These are phyloP conservation scores for Zelostemma sp. DNA, from an alignment of 1,140 invertebrate species.

Conservation along the genomic window DNA sequence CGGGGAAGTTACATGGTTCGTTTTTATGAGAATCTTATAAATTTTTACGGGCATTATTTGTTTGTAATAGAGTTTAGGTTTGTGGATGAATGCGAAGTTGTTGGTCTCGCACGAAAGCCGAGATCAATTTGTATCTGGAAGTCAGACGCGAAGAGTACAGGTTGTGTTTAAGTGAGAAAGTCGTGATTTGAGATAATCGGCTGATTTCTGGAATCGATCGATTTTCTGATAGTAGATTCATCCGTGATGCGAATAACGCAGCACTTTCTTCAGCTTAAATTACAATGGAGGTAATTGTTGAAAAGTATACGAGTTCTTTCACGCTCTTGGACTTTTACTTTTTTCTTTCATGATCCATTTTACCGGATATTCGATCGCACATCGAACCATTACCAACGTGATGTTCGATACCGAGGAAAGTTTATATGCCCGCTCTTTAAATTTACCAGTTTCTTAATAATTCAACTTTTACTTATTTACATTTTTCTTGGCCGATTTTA, in stretches of 20 bases:
- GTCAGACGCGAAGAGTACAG: not conserved
- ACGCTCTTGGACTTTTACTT: slow-evolving; percentile 20
- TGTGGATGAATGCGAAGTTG: too few species aligned
- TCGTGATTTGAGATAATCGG: not conserved
- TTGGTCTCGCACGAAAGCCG: too few species aligned
- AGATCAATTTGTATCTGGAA: too few species aligned
- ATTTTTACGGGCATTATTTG: too few species aligned
- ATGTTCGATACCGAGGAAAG: slow-evolving; percentile 10
- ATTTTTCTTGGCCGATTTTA: slow-evolving; percentile 35
- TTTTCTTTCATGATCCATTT: not conserved
- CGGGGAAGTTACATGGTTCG: slow-evolving; percentile 67
- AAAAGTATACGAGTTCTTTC: slow-evolving; percentile 12
- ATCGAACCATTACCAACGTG: slow-evolving; percentile 16
- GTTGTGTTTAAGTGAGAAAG: slow-evolving; percentile 1
- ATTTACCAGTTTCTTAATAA: too few species aligned
- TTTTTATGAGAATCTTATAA: slow-evolving; percentile 19
- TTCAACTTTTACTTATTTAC: slow-evolving; percentile 8
- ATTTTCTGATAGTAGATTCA: slow-evolving; percentile 17
- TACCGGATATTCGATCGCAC: not conserved
- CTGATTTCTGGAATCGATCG: slow-evolving; percentile 5
- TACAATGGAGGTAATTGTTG: slow-evolving; percentile 15
- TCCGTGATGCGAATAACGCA: slow-evolving; percentile 5
- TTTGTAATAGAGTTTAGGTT: too few species aligned
- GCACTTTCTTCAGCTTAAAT: slow-evolving; percentile 5
- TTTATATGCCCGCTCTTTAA: too few species aligned